Percentiles rank a stretch among this genome's conserved stretches.
These are phyloP conservation scores for Nerophis ophidion DNA, from an alignment of 2,113 vertebrate species.

Conservation along the genomic window DNA sequence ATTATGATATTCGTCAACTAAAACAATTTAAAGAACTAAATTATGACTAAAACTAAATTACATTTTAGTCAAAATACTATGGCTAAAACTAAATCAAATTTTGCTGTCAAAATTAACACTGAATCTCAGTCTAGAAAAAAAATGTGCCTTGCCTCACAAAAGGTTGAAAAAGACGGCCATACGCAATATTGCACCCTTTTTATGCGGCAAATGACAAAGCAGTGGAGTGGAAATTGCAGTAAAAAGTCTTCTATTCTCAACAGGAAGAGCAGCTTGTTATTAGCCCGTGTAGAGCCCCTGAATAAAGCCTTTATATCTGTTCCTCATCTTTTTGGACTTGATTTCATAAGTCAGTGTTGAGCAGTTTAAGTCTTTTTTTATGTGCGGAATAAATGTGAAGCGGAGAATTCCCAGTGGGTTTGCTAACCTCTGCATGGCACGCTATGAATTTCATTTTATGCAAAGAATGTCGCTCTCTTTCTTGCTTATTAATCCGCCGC, in stretches of 20 bases:
- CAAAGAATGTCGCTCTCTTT: conserved; percentile 6
- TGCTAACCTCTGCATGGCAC: not conserved
- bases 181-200: too few relatives aligned
- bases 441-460: conserved; percentile 6
- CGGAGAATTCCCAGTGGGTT: not conserved
- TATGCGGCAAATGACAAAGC: too few relatives aligned
- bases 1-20: too few relatives aligned
- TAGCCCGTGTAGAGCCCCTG: not conserved
- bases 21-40: too few relatives aligned
- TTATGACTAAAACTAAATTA: too few relatives aligned
- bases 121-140: too few relatives aligned
- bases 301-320: not conserved
- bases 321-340: too few relatives aligned
- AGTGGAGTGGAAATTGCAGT: not conserved
- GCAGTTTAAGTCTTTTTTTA: not conserved
- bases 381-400: not conserved
- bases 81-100: too few relatives aligned
- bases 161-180: too few relatives aligned
- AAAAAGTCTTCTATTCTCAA: not conserved
- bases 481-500: not conserved
- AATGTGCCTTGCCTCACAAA: too few relatives aligned
- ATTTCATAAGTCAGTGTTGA: not conserved
- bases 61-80: too few relatives aligned
- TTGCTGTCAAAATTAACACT: too few relatives aligned
- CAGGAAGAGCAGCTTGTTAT: not conserved